A percentile compares a stretch with the other conserved stretches of the same genome.
Evolutionary conservation across 2,888 invertebrate genomes (phyloP).

Genomic region (Tanypteryx hageni): DNA sequence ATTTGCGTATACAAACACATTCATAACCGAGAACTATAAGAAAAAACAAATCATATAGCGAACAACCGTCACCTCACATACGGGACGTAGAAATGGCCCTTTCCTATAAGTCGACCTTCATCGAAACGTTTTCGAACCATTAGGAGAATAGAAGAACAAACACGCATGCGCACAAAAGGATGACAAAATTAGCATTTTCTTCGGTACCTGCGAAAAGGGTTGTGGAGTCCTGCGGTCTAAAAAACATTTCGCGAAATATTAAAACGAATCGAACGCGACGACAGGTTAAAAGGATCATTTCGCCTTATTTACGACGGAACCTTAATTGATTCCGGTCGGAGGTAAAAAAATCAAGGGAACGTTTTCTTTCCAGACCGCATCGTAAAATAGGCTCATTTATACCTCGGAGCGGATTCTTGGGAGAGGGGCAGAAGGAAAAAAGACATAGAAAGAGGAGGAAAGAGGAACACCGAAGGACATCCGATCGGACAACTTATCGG

Average conservation of each 20-base stretch:
- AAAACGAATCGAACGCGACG: background rate
- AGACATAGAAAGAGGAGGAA: background rate
- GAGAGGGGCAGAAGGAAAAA: background rate
- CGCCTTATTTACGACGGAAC: background rate
- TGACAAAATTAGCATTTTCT: background rate
- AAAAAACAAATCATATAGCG: too few relatives aligned
- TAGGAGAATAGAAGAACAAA: background rate
- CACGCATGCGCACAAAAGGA: background rate
- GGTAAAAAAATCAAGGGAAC: background rate
- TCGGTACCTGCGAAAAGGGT: background rate
- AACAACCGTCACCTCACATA: too few relatives aligned
- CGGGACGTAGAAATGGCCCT: too few relatives aligned
- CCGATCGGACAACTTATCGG: background rate
- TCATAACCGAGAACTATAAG: too few relatives aligned
- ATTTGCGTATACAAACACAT: too few relatives aligned
- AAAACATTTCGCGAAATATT: background rate
- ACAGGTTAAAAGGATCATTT: background rate
- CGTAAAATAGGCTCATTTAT: background rate
- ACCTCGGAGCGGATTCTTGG: background rate
- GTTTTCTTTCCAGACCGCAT: background rate
- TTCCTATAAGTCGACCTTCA: too few relatives aligned
- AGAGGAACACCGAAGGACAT: background rate
- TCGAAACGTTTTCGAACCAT: background rate
- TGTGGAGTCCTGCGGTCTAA: background rate
- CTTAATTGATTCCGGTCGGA: slow-evolving; percentile 50